Percentiles rank a stretch among this genome's conserved stretches.
These are phyloP conservation scores for Manduca sexta DNA, from an alignment of 1,140 invertebrate genomes.

Conservation along the genomic window DNA sequence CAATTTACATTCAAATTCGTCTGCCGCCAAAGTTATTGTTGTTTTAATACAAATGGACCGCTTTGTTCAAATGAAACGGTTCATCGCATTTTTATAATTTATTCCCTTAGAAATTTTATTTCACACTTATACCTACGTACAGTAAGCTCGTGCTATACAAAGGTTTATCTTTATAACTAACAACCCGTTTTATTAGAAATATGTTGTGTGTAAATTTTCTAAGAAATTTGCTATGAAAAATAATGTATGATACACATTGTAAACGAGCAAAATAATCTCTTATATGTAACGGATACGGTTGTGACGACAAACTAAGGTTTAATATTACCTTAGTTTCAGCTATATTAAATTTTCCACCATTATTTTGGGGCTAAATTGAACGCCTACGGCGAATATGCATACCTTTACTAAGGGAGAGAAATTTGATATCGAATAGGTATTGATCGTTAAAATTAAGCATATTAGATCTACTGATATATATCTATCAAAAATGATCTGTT, in stretches of 20 bases:
- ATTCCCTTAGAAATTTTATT: conserved; percentile 5
- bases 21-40: conserved; percentile 16
- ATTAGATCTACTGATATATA: too few species aligned
- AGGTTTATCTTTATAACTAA: too few species aligned
- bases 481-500: too few species aligned
- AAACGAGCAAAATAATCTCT: conserved; percentile 9
- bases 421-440: too few species aligned
- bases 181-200: too few species aligned
- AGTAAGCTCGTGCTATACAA: too few species aligned
- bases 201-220: too few species aligned
- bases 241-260: neutral
- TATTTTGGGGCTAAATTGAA: conserved; percentile 9
- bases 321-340: neutral
- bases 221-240: neutral
- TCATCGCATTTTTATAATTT: conserved; percentile 9
- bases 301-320: conserved; percentile 3
- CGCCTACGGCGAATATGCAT: too few species aligned
- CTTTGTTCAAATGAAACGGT: conserved; percentile 9
- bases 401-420: too few species aligned
- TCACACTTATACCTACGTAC: too few species aligned
- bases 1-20: conserved; percentile 19
- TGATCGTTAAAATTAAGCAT: too few species aligned
- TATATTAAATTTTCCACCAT: conserved; percentile 2
- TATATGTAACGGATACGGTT: conserved; percentile 15
- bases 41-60: conserved; percentile 14